phyloP scores from a whole-genome alignment of 2,113 vertebrate species.

The Gymnobelideus leadbeateri region DNA sequence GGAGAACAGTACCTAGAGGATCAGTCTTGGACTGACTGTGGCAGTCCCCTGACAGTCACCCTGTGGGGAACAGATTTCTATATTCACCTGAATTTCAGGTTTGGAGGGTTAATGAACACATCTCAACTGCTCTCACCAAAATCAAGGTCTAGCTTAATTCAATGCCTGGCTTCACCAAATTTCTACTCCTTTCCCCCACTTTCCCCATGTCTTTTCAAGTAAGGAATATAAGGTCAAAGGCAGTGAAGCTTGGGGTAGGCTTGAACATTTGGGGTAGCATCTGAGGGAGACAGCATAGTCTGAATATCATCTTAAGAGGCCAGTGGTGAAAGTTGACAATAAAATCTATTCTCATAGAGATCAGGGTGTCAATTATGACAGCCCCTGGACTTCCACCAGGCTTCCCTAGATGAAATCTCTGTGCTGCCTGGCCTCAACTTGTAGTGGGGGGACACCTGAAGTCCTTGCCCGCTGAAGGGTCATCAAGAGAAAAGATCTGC shows the following conservation, averaged over 20 bases:
- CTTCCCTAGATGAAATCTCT: neutral
- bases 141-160: neutral
- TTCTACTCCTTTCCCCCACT: neutral
- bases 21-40: neutral
- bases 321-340: neutral
- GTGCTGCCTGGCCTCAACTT: neutral
- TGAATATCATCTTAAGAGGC: neutral
- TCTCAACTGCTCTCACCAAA: neutral
- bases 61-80: neutral
- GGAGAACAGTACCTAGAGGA: neutral
- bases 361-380: fast-evolving
- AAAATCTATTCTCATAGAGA: fast-evolving
- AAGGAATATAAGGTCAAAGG: neutral
- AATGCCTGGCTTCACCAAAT: neutral
- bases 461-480: neutral
- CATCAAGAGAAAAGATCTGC: neutral
- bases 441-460: neutral
- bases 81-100: fast-evolving
- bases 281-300: neutral
- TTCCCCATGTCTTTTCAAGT: neutral
- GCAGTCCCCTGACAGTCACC: neutral
- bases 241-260: neutral
- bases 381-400: neutral
- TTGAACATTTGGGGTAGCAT: neutral
- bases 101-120: neutral